Evolutionary conservation across 2,797 vertebrate species (phyloP).

Genomic region (Trichosurus vulpecula): DNA sequence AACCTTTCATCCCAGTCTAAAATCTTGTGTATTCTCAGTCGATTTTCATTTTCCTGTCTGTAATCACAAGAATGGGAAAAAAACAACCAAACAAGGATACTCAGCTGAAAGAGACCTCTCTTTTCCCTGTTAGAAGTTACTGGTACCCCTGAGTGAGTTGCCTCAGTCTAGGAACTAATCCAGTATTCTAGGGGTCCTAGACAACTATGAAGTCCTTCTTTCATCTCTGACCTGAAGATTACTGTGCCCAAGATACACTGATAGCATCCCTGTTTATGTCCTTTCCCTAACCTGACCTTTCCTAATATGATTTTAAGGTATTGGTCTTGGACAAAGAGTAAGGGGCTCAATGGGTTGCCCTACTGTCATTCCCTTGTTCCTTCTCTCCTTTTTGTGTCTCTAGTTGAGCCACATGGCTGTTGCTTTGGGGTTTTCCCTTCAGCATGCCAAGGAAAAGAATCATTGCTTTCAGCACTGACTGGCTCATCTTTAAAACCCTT

Average conservation of each 20-base stretch:
- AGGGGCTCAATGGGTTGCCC: not conserved
- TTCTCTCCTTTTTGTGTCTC: not conserved
- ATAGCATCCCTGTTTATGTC: not conserved
- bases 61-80: not conserved
- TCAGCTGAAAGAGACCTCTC: not conserved
- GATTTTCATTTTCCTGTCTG: not conserved
- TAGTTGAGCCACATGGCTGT: not conserved
- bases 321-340: not conserved
- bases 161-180: not conserved
- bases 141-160: not conserved
- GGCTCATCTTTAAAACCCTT: not conserved
- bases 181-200: not conserved
- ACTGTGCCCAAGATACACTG: not conserved
- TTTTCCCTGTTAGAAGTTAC: not conserved
- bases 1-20: not conserved
- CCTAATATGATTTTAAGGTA: not conserved
- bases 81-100: not conserved
- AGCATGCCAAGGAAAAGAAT: not conserved
- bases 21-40: not conserved
- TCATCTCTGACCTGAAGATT: not conserved
- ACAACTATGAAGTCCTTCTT: not conserved
- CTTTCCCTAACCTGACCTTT: not conserved
- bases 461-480: not conserved
- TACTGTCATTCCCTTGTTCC: not conserved
- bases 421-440: not conserved